A percentile compares a stretch with the other conserved stretches of the same genome.
Conservation (phyloP, 2,888 invertebrate genomes). For the Allophyes oxyacanthae region DNA sequence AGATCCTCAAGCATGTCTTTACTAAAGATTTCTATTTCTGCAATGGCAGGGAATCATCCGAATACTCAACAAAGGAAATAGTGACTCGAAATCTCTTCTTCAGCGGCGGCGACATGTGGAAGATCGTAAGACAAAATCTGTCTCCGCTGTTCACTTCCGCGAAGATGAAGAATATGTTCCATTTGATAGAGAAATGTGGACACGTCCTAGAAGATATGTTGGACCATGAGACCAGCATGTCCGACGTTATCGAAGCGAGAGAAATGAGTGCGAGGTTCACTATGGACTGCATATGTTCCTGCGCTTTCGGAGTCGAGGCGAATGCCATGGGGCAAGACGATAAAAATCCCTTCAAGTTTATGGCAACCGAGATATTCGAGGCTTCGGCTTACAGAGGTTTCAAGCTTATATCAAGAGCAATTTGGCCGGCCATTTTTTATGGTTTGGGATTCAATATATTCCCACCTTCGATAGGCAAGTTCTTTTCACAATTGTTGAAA, state of each 20-base stretch:
- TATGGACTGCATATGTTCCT: constrained; percentile 69
- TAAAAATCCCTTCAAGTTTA: constrained; percentile 60
- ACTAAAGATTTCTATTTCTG: constrained; percentile 73
- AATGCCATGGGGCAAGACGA: constrained; percentile 34
- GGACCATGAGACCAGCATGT: constrained; percentile 39
- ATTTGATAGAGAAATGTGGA: constrained; percentile 65
- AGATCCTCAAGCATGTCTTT: constrained; percentile 64
- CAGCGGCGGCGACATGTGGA: constrained; percentile 72
- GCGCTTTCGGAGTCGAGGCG: constrained; percentile 56
- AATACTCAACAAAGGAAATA: constrained; percentile 61
- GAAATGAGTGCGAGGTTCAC: constrained; percentile 61
- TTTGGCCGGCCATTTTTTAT: constrained; percentile 73
- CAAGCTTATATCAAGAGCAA: constrained; percentile 50
- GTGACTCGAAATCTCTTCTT: constrained; percentile 67
- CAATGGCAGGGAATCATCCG: constrained; percentile 65
- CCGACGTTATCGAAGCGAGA: constrained; percentile 53
- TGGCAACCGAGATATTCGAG: constrained; percentile 62
- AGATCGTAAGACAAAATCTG: constrained; percentile 70
- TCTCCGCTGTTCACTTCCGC: constrained; percentile 71
- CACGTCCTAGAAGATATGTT: constrained; percentile 61
- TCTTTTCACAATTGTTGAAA: constrained; percentile 61
- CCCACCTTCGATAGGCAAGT: constrained; percentile 55
- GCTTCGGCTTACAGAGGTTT: constrained; percentile 55
- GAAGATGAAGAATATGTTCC: constrained; percentile 76
- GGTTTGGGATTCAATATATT: constrained; percentile 59